These are phyloP conservation scores for Drosophila ogumai DNA, from an alignment of 1,140 invertebrate species.

Conservation along the genomic window DNA sequence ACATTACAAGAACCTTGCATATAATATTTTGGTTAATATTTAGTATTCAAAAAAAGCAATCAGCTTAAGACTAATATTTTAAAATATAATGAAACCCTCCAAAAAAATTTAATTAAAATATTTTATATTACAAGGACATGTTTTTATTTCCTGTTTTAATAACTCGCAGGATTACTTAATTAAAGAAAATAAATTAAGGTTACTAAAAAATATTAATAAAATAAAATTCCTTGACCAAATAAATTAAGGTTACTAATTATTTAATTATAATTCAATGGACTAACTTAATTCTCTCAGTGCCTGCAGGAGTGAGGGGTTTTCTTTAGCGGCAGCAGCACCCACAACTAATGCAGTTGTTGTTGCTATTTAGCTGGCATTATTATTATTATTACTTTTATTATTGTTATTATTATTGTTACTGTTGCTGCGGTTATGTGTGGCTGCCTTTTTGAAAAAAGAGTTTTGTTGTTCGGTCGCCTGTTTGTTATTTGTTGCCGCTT, in stretches of 20 bases:
- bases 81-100: no score
- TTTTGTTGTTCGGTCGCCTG: slow-evolving; percentile 43
- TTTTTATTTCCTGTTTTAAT: no score
- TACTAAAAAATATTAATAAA: no score
- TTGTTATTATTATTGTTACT: slow-evolving; percentile 32
- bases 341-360: slow-evolving; percentile 39
- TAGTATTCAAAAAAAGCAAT: not conserved
- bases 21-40: no score
- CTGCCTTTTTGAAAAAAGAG: slow-evolving; percentile 45
- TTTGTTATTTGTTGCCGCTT: no score
- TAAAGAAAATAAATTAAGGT: no score
- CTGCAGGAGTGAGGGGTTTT: slow-evolving; percentile 11
- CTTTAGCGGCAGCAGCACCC: slow-evolving; percentile 21
- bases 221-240: no score
- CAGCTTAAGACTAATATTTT: not conserved
- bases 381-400: slow-evolving; percentile 32
- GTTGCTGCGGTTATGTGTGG: slow-evolving; percentile 44
- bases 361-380: slow-evolving; percentile 24
- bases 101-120: not conserved
- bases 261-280: fast-evolving
- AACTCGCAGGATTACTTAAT: no score
- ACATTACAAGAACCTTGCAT: no score
- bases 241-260: no score
- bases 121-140: not conserved
- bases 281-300: not conserved